Base-by-base conservation (phyloP, 92 coral and sea anemone species). In the Anthopleura xanthogrammica region DNA sequence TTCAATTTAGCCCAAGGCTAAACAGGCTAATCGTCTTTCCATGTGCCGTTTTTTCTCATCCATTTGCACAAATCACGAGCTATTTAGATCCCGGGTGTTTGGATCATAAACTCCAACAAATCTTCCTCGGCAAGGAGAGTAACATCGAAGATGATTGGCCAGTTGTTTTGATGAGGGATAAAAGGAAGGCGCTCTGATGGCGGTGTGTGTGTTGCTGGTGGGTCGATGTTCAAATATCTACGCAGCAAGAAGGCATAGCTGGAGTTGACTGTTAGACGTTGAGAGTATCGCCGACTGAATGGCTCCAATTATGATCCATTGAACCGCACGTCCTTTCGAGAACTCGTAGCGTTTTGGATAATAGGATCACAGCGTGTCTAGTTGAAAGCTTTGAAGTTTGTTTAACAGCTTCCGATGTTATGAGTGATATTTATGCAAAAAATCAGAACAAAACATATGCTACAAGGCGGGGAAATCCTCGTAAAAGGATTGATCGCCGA, bases 221-320 rank as follows among this genome's bases (percentile, higher is more conserved):
- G 66, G 48, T 70, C 41, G 65, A 62, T 80, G 17, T 70, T 52
- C 84, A 52, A 68, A 68, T 81, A 43, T 70, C 56, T 66, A 68
- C 84, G 57, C 84, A 81, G 84, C 84, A 81, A 81, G 84, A 23
- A n/a, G 50, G 41, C 84, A 46, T 71, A 17, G 82, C 65, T 79
- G 71, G 65, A 60, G 50, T 79, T 60, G 46, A 75, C 55, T 50
- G 73, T 81, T 81, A 41, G 74, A 81, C 73, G 84, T 81, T 50
- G 56, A 81, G 68, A 52, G 52, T 22, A 48, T 70, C 74, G 77
- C 84, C 77, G 84, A 68, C 84, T 81, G 84, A 81, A 81, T 81
- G 84, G 75, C 70, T 68, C 84, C 84, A 81, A 81, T 81, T 81
- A 81, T 75, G 66, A 10, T 20, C 39, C 84, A 81, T 71, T 81